These are phyloP conservation scores for Rafetus swinhoei DNA, from an alignment of 2,113 vertebrate genomes.

Conservation along the genomic window DNA sequence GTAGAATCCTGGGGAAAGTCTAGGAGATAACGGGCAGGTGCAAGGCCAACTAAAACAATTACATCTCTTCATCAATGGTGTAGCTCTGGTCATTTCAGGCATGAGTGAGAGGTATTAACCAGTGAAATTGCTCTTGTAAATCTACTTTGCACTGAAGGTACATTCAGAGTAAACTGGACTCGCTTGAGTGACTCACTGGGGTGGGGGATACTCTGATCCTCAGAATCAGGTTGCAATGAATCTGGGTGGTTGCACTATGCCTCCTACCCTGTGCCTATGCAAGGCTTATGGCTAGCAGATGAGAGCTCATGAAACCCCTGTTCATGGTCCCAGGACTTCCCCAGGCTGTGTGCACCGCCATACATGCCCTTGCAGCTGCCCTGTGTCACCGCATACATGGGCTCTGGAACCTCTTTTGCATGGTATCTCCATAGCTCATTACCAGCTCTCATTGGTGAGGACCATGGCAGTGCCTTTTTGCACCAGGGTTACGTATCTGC, in stretches of 20 bases:
- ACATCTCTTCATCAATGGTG: not conserved
- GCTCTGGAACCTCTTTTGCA: not conserved
- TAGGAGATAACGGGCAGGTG: accelerated
- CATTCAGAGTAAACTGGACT: not conserved
- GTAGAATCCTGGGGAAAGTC: not conserved
- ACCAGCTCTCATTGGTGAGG: not conserved
- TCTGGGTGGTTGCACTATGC: not conserved
- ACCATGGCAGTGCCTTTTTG: accelerated
- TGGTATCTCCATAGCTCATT: not conserved
- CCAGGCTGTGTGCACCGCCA: not conserved
- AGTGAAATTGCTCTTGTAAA: not conserved
- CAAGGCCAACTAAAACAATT: not conserved
- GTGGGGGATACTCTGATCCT: accelerated
- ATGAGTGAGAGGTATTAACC: not conserved
- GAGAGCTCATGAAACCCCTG: accelerated
- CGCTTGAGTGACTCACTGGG: not conserved
- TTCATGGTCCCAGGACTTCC: accelerated
- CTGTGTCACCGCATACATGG: accelerated
- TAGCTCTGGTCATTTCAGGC: not conserved
- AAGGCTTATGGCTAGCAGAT: not conserved
- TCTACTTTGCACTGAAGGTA: not conserved
- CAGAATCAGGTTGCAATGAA: accelerated
- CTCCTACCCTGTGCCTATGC: not conserved
- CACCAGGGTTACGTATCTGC: not conserved
- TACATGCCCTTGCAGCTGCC: accelerated